Evolutionary conservation across 2,797 vertebrate genomes (phyloP).

Genomic region (Myripristis murdjan): DNA sequence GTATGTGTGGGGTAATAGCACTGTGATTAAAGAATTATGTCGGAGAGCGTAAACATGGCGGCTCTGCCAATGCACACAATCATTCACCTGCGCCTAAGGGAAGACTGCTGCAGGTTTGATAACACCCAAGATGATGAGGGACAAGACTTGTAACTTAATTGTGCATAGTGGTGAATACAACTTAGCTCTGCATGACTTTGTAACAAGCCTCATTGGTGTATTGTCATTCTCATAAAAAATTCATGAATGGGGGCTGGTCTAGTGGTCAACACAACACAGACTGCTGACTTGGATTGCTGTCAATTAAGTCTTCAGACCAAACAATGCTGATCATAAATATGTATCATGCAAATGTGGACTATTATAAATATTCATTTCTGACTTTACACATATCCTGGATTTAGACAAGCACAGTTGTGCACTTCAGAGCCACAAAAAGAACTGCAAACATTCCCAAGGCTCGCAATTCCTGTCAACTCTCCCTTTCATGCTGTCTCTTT

Average conservation of each 20-base stretch:
- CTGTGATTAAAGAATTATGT: slow-evolving; percentile 85
- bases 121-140: slow-evolving; percentile 41
- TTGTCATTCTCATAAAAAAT: slow-evolving; percentile 34
- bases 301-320: slow-evolving; percentile 30
- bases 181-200: slow-evolving; percentile 10
- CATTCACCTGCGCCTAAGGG: slow-evolving; percentile 53
- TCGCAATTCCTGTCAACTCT: slow-evolving; percentile 57
- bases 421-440: slow-evolving; percentile 57
- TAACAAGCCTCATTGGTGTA: not conserved
- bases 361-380: slow-evolving; percentile 59
- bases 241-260: slow-evolving; percentile 14
- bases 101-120: slow-evolving; percentile 43
- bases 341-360: slow-evolving; percentile 27
- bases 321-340: slow-evolving; percentile 48
- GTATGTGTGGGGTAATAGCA: slow-evolving; percentile 76
- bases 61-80: slow-evolving; percentile 64
- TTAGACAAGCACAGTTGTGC: slow-evolving; percentile 46
- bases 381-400: slow-evolving; percentile 44
- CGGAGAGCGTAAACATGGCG: slow-evolving; percentile 76
- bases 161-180: not conserved
- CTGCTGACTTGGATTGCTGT: slow-evolving; percentile 25
- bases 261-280: slow-evolving; percentile 30
- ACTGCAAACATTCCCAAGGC: slow-evolving; percentile 57
- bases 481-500: slow-evolving; percentile 66
- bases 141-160: slow-evolving; percentile 8